phyloP scores from a whole-genome alignment of 37 sponge, comb jelly and placozoan species.

The Spongilla lacustris region DNA sequence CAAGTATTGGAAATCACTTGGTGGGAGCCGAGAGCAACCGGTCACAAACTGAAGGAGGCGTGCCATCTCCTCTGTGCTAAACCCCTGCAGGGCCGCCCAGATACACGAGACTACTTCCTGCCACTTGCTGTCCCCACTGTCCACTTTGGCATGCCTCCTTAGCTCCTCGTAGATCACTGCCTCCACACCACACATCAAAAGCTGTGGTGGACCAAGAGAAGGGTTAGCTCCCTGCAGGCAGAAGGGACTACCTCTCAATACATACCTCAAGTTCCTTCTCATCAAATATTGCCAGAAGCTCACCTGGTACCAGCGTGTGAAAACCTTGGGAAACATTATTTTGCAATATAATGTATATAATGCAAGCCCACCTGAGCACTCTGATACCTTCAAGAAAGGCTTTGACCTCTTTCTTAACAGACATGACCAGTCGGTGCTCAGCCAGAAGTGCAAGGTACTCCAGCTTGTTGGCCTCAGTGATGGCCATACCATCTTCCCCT shows the following conservation, averaged over 20 bases:
- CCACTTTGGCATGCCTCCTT: slow-evolving; percentile 51
- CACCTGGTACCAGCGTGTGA: slow-evolving; percentile 82
- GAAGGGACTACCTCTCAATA: neutral
- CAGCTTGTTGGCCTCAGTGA: slow-evolving; percentile 86
- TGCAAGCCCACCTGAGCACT: neutral
- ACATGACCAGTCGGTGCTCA: slow-evolving; percentile 66
- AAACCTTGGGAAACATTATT: slow-evolving; percentile 69
- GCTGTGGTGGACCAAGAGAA: slow-evolving; percentile 23
- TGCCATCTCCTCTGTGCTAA: slow-evolving; percentile 89
- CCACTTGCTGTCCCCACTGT: slow-evolving; percentile 30
- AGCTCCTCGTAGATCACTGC: slow-evolving; percentile 70
- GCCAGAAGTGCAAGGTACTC: slow-evolving; percentile 85
- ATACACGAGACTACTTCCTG: slow-evolving; percentile 75
- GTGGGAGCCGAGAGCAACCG: slow-evolving; percentile 89
- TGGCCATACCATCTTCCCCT: slow-evolving; percentile 73
- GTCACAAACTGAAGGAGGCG: slow-evolving; percentile 81
- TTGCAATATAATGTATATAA: too few species aligned
- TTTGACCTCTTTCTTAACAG: slow-evolving; percentile 79
- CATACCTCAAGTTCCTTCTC: slow-evolving; percentile 95
- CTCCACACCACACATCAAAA: slow-evolving; percentile 87
- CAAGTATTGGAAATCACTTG: slow-evolving; percentile 84
- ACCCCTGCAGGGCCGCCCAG: slow-evolving; percentile 77
- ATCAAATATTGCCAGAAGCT: slow-evolving; percentile 87
- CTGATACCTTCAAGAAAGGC: slow-evolving; percentile 79
- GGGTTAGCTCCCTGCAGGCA: too few species aligned